Percentiles rank a stretch among this genome's conserved stretches.
phyloP scores from a whole-genome alignment of 2,888 invertebrate species.

The Brachylomia viminalis region DNA sequence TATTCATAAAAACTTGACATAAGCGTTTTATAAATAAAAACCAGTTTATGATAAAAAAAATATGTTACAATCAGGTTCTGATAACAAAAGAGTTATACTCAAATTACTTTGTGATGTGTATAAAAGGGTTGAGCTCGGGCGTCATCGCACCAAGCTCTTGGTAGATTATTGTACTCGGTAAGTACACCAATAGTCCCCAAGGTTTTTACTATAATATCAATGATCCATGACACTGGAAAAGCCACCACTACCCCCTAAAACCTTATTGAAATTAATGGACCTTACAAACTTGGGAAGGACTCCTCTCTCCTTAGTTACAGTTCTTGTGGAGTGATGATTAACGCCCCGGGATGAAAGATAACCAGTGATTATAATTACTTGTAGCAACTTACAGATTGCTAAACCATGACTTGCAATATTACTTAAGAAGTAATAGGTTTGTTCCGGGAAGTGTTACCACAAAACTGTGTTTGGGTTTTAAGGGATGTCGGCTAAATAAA shows the following conservation, averaged over 20 bases:
- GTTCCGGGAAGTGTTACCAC: conserved; percentile 6
- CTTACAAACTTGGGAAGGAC: conserved; percentile 41
- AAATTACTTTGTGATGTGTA: background rate
- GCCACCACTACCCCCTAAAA: conserved; percentile 34
- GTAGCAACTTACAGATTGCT: conserved; percentile 38
- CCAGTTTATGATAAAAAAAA: background rate
- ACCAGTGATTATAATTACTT: conserved; percentile 54
- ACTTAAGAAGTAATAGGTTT: conserved; percentile 13
- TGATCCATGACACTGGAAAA: conserved; percentile 44
- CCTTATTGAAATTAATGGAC: conserved; percentile 60
- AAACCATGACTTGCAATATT: conserved; percentile 41
- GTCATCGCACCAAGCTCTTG: background rate
- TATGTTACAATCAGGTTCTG: background rate
- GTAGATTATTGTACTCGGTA: conserved; percentile 11
- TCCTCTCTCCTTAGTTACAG: conserved; percentile 42
- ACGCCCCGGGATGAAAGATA: conserved; percentile 56
- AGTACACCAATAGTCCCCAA: background rate
- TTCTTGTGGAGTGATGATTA: conserved; percentile 56
- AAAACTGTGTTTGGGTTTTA: background rate
- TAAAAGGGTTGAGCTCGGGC: background rate
- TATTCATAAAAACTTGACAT: background rate
- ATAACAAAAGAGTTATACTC: background rate
- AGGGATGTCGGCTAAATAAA: background rate
- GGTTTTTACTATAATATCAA: conserved; percentile 25
- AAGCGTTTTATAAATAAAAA: conserved; percentile 6